A percentile compares a stretch with the other conserved stretches of the same genome.
Evolutionary conservation across 2,888 invertebrate genomes (phyloP).

Genomic region (Colletes collaris): DNA sequence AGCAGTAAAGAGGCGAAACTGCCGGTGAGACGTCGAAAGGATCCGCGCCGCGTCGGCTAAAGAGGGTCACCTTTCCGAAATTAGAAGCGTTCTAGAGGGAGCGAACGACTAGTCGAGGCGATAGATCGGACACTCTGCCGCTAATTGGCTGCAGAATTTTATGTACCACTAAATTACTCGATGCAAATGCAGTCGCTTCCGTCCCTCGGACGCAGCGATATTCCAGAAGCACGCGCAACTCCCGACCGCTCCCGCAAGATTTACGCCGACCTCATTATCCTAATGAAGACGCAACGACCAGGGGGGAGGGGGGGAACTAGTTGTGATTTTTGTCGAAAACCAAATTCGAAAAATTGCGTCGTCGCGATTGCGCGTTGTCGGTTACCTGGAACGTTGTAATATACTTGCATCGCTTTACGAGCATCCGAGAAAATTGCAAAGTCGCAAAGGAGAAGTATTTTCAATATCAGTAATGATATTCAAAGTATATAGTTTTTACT

Average conservation of each 20-base stretch:
- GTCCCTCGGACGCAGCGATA: conserved; percentile 54
- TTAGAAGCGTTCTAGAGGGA: conserved; percentile 55
- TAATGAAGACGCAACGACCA: conserved; percentile 81
- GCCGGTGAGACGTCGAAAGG: background rate
- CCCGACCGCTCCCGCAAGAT: conserved; percentile 70
- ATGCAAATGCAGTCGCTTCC: conserved; percentile 79
- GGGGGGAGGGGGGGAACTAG: conserved; percentile 68
- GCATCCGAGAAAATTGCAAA: background rate
- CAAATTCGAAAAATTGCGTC: conserved; percentile 25
- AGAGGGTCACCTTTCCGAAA: conserved; percentile 58
- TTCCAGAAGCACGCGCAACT: conserved; percentile 60
- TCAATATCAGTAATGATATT: no score
- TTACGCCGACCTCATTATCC: conserved; percentile 80
- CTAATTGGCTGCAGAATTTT: conserved; percentile 81
- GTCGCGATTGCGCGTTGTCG: background rate
- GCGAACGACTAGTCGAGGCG: conserved; percentile 65
- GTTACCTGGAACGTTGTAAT: conserved; percentile 15
- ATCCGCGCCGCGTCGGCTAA: conserved; percentile 14
- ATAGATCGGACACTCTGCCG: conserved; percentile 77
- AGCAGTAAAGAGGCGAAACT: conserved; percentile 17
- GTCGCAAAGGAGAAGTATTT: background rate
- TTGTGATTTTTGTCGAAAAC: conserved; percentile 72
- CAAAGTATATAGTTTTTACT: no score
- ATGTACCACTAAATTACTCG: conserved; percentile 79
- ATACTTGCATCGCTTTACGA: conserved; percentile 1